Evolutionary conservation across 2,888 invertebrate species (phyloP), one percentile per base, ranked within the genome.

Genomic region (Pedicia rivosa): DNA sequence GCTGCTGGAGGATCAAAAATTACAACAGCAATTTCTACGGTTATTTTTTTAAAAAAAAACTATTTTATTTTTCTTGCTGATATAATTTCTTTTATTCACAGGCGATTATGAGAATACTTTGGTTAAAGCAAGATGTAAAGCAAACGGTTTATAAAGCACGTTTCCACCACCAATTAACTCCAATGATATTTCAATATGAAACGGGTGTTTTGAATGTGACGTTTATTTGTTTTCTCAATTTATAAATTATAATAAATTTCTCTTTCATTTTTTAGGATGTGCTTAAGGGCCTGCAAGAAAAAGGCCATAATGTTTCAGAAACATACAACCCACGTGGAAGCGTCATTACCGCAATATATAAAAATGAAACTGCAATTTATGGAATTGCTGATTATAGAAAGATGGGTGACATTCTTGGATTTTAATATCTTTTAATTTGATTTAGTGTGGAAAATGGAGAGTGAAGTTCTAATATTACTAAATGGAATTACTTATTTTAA

Each of bases 1-100:
- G 90, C 80, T 1, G 86, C 92, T 1, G 92, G 94, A 1, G 94
- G 94, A 9, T 77, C 83, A 0, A 83, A 81, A 61, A 94, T 94
- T 43, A 83, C 86, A 1, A 81, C 87, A 0, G 72, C 81, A 38
- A 69, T 83, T 1, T 69, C 75, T 1, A 62, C 74, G 55, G 77
- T 8, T 71, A 63, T 42, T 84, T 79, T 54, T 12, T 28, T 14
- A 14, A 4, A 4, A n/a, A n/a, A n/a, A n/a, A 14, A 28, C 3
- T 39, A 28, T 35, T 39, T 30, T 37, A 13, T 45, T n/a, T 24
- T 24, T 10, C 24, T 24, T 20, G 8, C 20, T 8, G 20, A 6
- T 24, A n/a, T 24, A 24, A 5, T 5, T 24, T 40, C 32, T 17
- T 28, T 39, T 48, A 45, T 30, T 42, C 42, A 7, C 50, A 76